A percentile compares a stretch with the other conserved stretches of the same genome.
These are phyloP conservation scores for human (Homo sapiens) DNA, from an alignment of 2,113 vertebrate species.

Conservation along the genomic window GRCh38 chr7:139615001-139615500, in stretches of 20 bases:
- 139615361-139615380: neutral
- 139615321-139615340: too few species aligned
- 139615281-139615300: neutral
- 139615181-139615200: neutral
- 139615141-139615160: neutral
- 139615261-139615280: neutral
- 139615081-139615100: neutral
- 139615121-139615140: neutral
- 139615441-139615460: neutral
- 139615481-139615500: neutral
- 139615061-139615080: neutral
- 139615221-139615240: neutral
- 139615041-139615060: neutral
- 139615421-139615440: neutral
- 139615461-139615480: neutral
- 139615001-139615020: neutral
- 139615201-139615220: neutral
- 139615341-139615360: neutral
- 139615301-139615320: neutral
- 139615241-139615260: neutral
- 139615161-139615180: fast-evolving
- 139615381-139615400: neutral
- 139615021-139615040: neutral
- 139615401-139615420: neutral
- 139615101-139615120: neutral